Percentiles rank a stretch among this genome's conserved stretches.
phyloP scores from a whole-genome alignment of 2,888 invertebrate genomes.

The Leucophora obtusa region DNA sequence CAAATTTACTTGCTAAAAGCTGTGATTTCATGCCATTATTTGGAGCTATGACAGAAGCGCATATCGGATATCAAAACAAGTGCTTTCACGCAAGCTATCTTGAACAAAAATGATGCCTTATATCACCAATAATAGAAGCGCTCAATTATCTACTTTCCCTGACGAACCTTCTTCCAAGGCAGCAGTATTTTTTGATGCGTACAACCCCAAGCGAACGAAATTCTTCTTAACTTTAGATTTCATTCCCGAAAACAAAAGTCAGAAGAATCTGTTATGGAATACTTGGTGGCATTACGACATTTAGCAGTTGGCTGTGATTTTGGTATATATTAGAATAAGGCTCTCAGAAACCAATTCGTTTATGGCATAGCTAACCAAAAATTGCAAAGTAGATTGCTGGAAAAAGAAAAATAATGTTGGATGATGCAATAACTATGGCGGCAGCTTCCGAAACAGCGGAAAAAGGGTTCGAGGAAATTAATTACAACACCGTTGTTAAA shows the following conservation, averaged over 20 bases:
- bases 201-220: too few species aligned
- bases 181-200: too few species aligned
- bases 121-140: too few species aligned
- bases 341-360: conserved; percentile 44
- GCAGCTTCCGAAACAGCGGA: conserved; percentile 10
- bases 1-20: too few species aligned
- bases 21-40: too few species aligned
- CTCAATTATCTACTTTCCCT: too few species aligned
- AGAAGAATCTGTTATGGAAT: neutral
- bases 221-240: too few species aligned
- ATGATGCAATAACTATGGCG: conserved; percentile 21
- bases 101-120: too few species aligned
- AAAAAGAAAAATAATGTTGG: conserved; percentile 12
- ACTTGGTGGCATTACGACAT: neutral
- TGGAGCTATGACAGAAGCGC: too few species aligned
- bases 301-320: conserved; percentile 24
- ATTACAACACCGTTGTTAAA: neutral
- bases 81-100: too few species aligned
- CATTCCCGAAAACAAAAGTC: conserved; percentile 18
- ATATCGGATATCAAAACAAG: too few species aligned
- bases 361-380: conserved; percentile 17
- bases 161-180: too few species aligned
- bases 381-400: conserved; percentile 8
- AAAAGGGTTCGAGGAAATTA: conserved; percentile 19
- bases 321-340: conserved; percentile 22